Conservation (phyloP, 2,888 invertebrate species). For the Drosophila yooni region DNA sequence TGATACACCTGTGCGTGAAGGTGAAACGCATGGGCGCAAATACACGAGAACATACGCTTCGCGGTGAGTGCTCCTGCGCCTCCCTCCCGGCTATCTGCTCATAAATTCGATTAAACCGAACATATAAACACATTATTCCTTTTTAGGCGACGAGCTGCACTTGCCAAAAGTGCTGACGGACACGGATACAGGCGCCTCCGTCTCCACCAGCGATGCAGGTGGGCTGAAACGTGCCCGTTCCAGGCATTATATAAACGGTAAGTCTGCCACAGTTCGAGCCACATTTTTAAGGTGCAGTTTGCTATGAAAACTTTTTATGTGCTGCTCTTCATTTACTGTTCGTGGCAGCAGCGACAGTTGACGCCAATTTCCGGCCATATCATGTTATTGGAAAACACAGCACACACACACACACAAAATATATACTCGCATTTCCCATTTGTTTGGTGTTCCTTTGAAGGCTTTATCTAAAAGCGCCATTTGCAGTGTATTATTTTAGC, state of each 20-base stretch:
- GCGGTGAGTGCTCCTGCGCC: slow-evolving; percentile 87
- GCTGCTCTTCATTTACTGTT: not conserved
- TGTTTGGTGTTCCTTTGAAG: slow-evolving; percentile 7
- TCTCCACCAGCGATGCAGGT: slow-evolving; percentile 78
- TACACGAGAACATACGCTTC: slow-evolving; percentile 89
- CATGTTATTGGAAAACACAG: slow-evolving; percentile 4
- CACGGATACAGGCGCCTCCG: slow-evolving; percentile 80
- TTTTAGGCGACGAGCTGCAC: slow-evolving; percentile 82
- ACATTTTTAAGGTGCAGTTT: slow-evolving; percentile 19
- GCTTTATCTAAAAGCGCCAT: slow-evolving; percentile 52
- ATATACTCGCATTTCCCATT: slow-evolving; percentile 19
- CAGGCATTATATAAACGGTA: slow-evolving; percentile 85
- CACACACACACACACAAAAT: not conserved
- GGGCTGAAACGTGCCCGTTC: slow-evolving; percentile 83
- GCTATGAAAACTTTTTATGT: slow-evolving; percentile 24
- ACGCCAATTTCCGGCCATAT: slow-evolving; percentile 47
- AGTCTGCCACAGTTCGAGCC: slow-evolving; percentile 32
- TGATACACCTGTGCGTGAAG: slow-evolving; percentile 96
- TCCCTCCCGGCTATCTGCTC: not conserved
- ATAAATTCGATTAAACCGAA: not conserved
- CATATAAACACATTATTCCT: slow-evolving; percentile 5
- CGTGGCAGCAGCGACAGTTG: slow-evolving; percentile 43
- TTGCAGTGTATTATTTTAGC: slow-evolving; percentile 39
- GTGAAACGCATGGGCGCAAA: slow-evolving; percentile 90
- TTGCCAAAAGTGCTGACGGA: slow-evolving; percentile 84